Base-by-base conservation (phyloP, 2,888 invertebrate species). In the Neelides folsomi region DNA sequence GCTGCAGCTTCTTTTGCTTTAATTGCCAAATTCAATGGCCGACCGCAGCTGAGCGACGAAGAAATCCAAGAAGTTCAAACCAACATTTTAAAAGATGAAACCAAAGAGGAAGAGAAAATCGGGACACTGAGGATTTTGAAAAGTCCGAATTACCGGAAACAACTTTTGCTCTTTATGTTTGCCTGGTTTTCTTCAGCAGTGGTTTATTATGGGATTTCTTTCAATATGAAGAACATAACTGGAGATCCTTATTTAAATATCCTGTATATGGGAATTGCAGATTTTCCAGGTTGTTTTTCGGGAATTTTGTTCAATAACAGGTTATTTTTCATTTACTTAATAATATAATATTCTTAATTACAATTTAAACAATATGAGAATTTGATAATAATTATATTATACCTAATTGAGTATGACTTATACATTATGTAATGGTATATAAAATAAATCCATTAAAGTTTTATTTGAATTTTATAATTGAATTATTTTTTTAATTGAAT, bases 11-110 rank as follows among this genome's bases (percentile, higher is more conserved):
- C 57, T 3, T 50, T 62, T 15, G 45, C 48, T 9, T 54, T 44
- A 15, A 59, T 63, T 27, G 61, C 63, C 3, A 55, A 54, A 48
- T 56, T 54, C 51, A 63, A 63, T 43, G 50, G 47, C 8, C 44
- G 52, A 9, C 41, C 53, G 8, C 43, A 49, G 16, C 52, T 56
- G 6, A 10, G 34, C 3, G 42, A 47, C 12, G 49, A 53, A 13
- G 52, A 48, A 9, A 50, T 62, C 39, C 38, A 52, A n/a, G 45
- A 53, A 13, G 49, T 63, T 2, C 63, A 63, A 37, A 18, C 20
- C 9, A 39, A 16, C 13, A 16, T 49, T 6, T 6, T n/a, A 35
- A 37, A 12, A 6, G 10, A 18, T 10, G 19, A 38, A 15, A 9
- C 34, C 7, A 35, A 27, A 27, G 27, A 4, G 10, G 27, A 27